Evolutionary conservation across 2,113 vertebrate genomes (phyloP).

Genomic region (Reinhardtius hippoglossoides): DNA sequence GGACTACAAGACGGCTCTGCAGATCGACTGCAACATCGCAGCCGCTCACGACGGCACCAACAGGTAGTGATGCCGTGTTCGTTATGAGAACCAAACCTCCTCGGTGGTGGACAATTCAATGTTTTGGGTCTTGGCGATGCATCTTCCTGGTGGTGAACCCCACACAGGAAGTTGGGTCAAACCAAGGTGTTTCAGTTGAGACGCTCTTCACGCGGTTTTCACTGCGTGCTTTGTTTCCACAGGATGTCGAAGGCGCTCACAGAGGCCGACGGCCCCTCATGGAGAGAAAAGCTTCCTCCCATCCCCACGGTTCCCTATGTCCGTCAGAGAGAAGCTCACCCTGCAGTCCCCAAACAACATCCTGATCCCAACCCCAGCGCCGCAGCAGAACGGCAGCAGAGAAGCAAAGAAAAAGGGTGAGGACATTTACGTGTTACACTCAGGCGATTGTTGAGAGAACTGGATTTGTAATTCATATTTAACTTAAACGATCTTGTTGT

Average conservation of each 20-base stretch:
- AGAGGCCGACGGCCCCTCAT: slow-evolving; percentile 87
- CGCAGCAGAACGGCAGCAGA: slow-evolving; percentile 60
- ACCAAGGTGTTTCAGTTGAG: neutral
- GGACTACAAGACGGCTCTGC: slow-evolving; percentile 91
- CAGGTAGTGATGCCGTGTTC: slow-evolving; percentile 80
- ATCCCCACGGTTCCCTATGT: slow-evolving; percentile 89
- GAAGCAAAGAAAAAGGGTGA: slow-evolving; percentile 43
- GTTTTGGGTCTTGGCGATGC: too few species aligned
- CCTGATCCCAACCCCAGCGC: neutral
- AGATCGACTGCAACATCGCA: slow-evolving; percentile 85
- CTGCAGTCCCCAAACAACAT: slow-evolving; percentile 18
- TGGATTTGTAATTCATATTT: neutral
- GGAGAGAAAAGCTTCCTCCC: slow-evolving; percentile 91
- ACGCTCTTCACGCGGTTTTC: too few species aligned
- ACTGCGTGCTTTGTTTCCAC: slow-evolving; percentile 1
- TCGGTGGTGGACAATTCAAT: too few species aligned
- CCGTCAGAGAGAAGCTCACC: slow-evolving; percentile 83
- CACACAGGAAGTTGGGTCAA: neutral
- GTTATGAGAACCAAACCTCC: neutral
- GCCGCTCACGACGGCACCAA: slow-evolving; percentile 91
- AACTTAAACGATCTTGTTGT: too few species aligned
- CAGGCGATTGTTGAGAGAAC: too few species aligned
- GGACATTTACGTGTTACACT: neutral
- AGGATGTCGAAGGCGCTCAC: slow-evolving; percentile 93
- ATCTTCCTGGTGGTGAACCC: neutral